Evolutionary conservation across 2,113 vertebrate species (phyloP).

Genomic region (Lasiurus borealis): DNA sequence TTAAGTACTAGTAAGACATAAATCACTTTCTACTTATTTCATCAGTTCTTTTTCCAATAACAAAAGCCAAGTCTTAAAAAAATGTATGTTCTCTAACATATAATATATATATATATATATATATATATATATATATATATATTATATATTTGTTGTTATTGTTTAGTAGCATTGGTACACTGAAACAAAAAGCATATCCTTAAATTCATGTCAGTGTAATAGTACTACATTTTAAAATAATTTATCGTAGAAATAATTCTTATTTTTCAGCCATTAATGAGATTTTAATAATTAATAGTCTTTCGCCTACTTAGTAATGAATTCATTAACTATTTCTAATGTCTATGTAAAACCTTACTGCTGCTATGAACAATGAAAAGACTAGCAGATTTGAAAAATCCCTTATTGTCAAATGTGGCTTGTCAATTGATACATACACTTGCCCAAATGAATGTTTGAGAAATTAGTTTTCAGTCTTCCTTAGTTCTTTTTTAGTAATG

Average conservation of each 20-base stretch:
- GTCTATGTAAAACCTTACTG: neutral
- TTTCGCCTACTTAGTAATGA: slow-evolving; percentile 27
- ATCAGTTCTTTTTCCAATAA: slow-evolving; percentile 21
- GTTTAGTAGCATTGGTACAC: neutral
- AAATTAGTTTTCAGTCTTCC: slow-evolving; percentile 45
- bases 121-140: no score
- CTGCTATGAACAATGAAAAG: neutral
- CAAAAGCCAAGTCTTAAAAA: slow-evolving; percentile 11
- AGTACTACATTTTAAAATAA: neutral
- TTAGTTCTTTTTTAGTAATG: slow-evolving; percentile 25
- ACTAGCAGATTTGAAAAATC: neutral
- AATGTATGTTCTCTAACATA: neutral
- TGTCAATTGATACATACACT: neutral
- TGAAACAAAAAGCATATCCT: slow-evolving; percentile 25
- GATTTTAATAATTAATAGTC: slow-evolving; percentile 14
- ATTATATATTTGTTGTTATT: neutral
- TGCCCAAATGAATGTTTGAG: neutral
- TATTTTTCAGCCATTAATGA: slow-evolving; percentile 40
- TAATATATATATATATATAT: no score
- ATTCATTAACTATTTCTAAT: neutral
- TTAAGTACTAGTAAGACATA: neutral
- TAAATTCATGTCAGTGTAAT: neutral
- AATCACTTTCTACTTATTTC: neutral
- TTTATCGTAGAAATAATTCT: slow-evolving; percentile 25
- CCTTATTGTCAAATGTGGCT: neutral